Conservation (phyloP, 2,797 vertebrate genomes). For the Micromesistius poutassou region DNA sequence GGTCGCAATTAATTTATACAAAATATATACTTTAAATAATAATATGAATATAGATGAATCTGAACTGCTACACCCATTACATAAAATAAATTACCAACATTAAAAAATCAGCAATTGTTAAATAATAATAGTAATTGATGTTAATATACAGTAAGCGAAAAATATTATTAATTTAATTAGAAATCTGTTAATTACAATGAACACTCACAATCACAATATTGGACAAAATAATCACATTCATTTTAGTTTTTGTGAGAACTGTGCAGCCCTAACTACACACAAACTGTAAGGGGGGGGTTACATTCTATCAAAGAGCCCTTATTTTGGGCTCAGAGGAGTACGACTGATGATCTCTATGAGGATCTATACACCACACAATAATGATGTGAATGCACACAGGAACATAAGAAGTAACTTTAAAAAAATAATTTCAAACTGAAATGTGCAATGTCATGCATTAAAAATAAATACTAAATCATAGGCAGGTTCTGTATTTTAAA, state of each 20-base stretch:
- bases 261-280: background rate
- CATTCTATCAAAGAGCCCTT: background rate
- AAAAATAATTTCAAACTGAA: background rate
- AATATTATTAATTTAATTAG: too few species aligned
- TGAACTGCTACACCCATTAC: background rate
- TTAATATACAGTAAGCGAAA: background rate
- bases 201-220: background rate
- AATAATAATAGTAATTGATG: too few species aligned
- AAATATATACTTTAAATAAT: background rate
- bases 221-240: background rate
- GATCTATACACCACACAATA: background rate
- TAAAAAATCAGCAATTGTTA: background rate
- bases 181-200: background rate
- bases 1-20: background rate
- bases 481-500: background rate
- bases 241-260: background rate
- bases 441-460: background rate
- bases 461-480: background rate
- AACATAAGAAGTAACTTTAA: background rate
- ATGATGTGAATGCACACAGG: background rate
- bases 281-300: background rate
- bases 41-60: background rate
- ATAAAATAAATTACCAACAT: background rate
- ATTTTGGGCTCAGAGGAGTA: background rate
- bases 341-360: too few species aligned